Conservation (phyloP, 2,797 vertebrate species). For the Schizothorax lantsangensis region DNA sequence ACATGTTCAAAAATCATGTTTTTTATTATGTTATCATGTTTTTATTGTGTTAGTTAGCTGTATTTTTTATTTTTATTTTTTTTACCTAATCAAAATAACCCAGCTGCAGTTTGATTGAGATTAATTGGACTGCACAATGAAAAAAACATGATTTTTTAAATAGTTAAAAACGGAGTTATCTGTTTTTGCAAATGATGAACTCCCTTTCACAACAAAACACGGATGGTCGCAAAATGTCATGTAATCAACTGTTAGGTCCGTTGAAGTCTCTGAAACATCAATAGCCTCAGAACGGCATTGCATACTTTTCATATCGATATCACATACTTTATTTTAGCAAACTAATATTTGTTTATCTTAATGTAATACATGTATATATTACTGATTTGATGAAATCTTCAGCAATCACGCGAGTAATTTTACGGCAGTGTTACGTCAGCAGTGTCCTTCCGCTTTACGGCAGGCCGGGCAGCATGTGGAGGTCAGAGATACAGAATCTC, state of each 20-base stretch:
- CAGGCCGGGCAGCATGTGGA: slow-evolving; percentile 70
- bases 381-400: neutral
- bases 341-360: neutral
- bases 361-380: neutral
- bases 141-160: no score
- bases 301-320: neutral
- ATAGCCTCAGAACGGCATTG: neutral
- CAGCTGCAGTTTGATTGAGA: no score
- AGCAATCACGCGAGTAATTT: neutral
- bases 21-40: no score
- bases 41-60: no score
- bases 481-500: slow-evolving; percentile 65
- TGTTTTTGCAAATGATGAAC: no score
- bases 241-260: neutral
- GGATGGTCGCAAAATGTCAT: slow-evolving; percentile 48
- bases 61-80: no score
- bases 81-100: no score
- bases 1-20: no score
- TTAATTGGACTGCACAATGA: no score
- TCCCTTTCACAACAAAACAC: neutral
- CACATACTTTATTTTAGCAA: neutral
- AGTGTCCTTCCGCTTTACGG: slow-evolving; percentile 67
- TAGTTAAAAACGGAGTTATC: no score
- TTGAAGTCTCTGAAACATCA: neutral
- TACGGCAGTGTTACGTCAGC: slow-evolving; percentile 58